phyloP scores from a whole-genome alignment of 2,797 vertebrate species.

The Leucoraja ocellata region DNA sequence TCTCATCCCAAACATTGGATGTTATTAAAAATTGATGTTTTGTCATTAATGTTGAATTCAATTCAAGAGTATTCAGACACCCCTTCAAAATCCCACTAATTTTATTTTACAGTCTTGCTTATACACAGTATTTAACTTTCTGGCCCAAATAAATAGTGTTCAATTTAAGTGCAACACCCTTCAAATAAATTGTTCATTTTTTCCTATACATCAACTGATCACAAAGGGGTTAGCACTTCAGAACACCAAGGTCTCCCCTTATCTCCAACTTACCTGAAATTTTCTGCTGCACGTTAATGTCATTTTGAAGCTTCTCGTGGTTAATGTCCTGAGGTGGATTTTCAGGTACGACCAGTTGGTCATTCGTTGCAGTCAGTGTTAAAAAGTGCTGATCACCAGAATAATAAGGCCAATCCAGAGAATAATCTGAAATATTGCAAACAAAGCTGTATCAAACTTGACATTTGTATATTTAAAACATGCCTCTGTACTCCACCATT shows the following conservation, averaged over 20 bases:
- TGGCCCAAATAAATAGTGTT: neutral
- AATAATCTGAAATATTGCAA: constrained; percentile 66
- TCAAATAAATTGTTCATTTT: neutral
- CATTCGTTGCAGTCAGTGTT: constrained; percentile 72
- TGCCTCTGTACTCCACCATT: no score
- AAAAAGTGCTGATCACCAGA: constrained; percentile 84
- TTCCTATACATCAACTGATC: no score
- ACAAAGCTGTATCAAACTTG: neutral
- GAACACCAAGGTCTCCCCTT: neutral
- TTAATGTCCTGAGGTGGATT: constrained; percentile 43
- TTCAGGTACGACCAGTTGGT: constrained; percentile 51
- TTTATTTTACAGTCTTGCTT: neutral
- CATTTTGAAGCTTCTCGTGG: constrained; percentile 38
- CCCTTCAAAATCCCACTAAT: neutral
- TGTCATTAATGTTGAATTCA: neutral
- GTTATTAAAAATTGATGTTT: neutral
- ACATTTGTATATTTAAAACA: neutral
- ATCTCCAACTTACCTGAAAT: constrained; percentile 60
- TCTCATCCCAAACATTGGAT: neutral
- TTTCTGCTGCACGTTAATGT: constrained; percentile 51
- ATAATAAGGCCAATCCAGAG: constrained; percentile 85
- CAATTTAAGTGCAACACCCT: neutral
- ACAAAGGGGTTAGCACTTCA: neutral
- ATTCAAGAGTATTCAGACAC: neutral
- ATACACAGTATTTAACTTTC: constrained; percentile 8